Base-by-base conservation (phyloP, 2,888 invertebrate genomes). In the Pseudoips prasinana region DNA sequence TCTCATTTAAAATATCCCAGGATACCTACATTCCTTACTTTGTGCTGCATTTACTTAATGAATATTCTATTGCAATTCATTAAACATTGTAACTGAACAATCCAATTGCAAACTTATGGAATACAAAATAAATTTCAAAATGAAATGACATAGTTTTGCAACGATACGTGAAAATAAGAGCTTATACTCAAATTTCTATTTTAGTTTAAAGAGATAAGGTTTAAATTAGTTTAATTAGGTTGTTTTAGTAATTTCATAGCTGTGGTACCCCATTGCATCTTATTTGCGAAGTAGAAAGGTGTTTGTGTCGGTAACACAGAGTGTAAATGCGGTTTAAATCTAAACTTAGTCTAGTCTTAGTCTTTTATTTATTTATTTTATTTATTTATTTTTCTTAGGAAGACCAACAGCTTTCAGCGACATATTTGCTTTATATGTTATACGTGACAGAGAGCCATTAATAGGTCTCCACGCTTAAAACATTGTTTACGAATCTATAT, bases 211-310 rank as follows among this genome's bases (percentile, higher is more conserved):
- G 7, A 1, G 7, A 25, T 30, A 29, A 24, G 26, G 29, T 33
- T 29, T 14, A 26, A 33, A 22, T 11, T 39, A 26, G 29, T 8
- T 2, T 27, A 29, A 7, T 1, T 11, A 3, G 7, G n/a, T 25
- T 11, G 11, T 23, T 14, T 26, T 26, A 8, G 8, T 19, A 33
- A 23, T 32, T 37, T 33, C 29, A 33, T 29, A 33, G 32, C n/a
- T 22, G 23, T 22, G 33, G 29, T 23, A 7, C 9, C 9, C 22
- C 10, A 26, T 31, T 24, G 19, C 19, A 10, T 8, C 8, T 19
- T 34, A 33, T 42, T 38, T 33, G 29, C 9, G 10, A 28, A 26
- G 39, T 30, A 29, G n/a, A n/a, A n/a, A n/a, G n/a, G n/a, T n/a
- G n/a, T n/a, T n/a, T n/a, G n/a, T n/a, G n/a, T n/a, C n/a, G n/a